Conservation (phyloP, 2,888 invertebrate genomes). For the Metallyticus violacea region DNA sequence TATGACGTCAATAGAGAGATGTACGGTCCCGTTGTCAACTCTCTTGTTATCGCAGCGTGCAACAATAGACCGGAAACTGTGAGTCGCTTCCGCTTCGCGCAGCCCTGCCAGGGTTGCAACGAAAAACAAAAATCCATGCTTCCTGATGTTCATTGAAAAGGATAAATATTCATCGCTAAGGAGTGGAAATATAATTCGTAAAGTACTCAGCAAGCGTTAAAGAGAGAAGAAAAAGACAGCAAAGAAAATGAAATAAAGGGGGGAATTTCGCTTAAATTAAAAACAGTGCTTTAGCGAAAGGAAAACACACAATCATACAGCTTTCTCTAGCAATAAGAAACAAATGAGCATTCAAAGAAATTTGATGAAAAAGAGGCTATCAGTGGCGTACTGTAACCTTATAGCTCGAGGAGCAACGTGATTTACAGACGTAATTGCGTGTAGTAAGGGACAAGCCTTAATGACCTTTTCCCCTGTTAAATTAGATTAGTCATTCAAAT, state of each 20-base stretch:
- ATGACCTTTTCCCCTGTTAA: too few species aligned
- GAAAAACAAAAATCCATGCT: neutral
- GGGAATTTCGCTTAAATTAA: neutral
- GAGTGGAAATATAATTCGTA: neutral
- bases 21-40: neutral
- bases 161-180: neutral
- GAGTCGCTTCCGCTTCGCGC: neutral
- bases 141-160: neutral
- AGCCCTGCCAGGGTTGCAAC: neutral
- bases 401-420: too few species aligned
- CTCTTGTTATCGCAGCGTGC: neutral
- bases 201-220: neutral
- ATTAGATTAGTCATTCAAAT: too few species aligned
- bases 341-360: neutral
- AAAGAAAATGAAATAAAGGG: neutral
- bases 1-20: neutral
- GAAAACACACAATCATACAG: too few species aligned
- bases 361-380: too few species aligned
- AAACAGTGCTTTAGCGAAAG: neutral
- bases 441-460: too few species aligned
- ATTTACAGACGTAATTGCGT: too few species aligned
- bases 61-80: neutral
- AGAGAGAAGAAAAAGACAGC: too few species aligned
- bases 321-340: neutral
- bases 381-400: too few species aligned